Conservation (phyloP, 2,888 invertebrate genomes). For the Hipparchia sbordonii region DNA sequence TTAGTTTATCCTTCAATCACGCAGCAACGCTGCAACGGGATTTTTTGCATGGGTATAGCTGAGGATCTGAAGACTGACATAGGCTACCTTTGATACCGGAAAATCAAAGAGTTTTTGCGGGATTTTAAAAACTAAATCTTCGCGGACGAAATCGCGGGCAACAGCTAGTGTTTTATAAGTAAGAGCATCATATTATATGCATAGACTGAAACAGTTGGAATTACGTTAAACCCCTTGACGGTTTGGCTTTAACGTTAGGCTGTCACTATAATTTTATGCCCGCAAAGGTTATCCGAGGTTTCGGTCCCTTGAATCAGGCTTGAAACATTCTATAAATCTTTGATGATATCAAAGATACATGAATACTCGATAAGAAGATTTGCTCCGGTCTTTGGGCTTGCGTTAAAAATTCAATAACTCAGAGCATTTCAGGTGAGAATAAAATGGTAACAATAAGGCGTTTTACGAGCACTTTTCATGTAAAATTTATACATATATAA, state of each 20-base stretch:
- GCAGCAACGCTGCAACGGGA: no score
- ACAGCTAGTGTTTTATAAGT: not conserved
- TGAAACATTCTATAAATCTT: slow-evolving; percentile 4
- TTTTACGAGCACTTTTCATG: slow-evolving; percentile 13
- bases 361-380: slow-evolving; percentile 17
- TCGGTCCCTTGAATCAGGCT: slow-evolving; percentile 8
- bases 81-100: no score
- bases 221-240: not conserved
- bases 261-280: slow-evolving; percentile 5
- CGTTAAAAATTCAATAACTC: slow-evolving; percentile 23
- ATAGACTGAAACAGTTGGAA: not conserved
- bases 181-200: not conserved
- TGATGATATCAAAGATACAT: slow-evolving; percentile 11
- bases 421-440: slow-evolving; percentile 1
- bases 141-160: not conserved
- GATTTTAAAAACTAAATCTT: no score
- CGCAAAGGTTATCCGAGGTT: not conserved
- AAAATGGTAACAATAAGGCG: slow-evolving; percentile 18
- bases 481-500: not conserved
- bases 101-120: no score
- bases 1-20: no score
- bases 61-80: no score
- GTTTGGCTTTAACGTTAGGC: not conserved
- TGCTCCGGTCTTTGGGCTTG: not conserved
- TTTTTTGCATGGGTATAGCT: no score